phyloP scores from a whole-genome alignment of 2,113 vertebrate genomes.

The Coptodon bakossiorum region DNA sequence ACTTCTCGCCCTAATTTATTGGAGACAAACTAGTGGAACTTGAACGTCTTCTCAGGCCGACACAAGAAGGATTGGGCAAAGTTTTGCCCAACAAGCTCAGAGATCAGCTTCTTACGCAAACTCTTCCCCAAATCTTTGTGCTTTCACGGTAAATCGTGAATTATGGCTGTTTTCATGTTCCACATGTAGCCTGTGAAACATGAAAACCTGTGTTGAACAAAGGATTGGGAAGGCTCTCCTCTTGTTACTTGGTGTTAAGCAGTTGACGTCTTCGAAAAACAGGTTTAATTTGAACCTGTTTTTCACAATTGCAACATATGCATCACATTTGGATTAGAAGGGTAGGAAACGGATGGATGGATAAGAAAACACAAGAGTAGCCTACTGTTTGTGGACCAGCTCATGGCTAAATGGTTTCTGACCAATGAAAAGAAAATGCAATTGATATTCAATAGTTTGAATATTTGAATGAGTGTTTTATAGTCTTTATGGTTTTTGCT shows the following conservation, averaged over 20 bases:
- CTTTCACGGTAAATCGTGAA: conserved; percentile 9
- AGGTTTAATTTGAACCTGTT: not conserved
- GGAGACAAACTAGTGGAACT: not conserved
- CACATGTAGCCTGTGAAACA: not conserved
- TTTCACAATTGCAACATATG: not conserved
- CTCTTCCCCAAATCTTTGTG: not conserved
- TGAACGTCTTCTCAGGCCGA: not conserved
- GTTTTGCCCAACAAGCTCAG: conserved; percentile 26
- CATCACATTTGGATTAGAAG: not conserved
- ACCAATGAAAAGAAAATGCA: not conserved
- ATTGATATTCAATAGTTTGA: not conserved
- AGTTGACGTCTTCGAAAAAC: not conserved
- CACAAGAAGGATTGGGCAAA: not conserved
- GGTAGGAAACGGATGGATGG: not conserved
- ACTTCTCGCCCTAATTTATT: conserved; percentile 36
- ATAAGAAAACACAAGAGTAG: not conserved
- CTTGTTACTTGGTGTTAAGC: not conserved
- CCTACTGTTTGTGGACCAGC: not conserved
- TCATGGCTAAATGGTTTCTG: not conserved
- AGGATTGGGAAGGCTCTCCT: conserved; percentile 8
- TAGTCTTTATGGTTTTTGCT: not conserved
- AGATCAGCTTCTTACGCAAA: not conserved
- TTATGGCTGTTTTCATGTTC: not conserved
- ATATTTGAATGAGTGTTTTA: not conserved
- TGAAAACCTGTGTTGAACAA: conserved; percentile 33